Evolutionary conservation across 2,888 invertebrate species (phyloP), one percentile per base, ranked within the genome.

Genomic region (Phlogophora meticulosa): DNA sequence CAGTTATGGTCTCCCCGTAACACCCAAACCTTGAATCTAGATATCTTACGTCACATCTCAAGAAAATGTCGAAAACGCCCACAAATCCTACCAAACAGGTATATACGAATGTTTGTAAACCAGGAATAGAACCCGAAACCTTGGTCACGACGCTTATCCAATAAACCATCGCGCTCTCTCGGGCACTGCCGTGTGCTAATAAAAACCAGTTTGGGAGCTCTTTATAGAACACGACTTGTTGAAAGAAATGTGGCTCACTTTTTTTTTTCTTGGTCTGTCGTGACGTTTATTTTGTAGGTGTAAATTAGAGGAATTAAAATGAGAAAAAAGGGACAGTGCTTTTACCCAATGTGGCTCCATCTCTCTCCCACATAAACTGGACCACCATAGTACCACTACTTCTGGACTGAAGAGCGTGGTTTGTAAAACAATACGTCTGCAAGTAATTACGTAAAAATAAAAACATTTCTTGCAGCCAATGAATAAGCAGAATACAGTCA

Each of bases 131-230:
- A 88, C 87, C 87, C 83, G 82, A 89, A 89, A 88, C 89, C 90
- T 87, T 88, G 89, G 90, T 88, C 90, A 89, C 88, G 87, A 86
- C 85, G 87, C 88, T 91, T 92, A 91, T 92, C 91, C 91, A 91
- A 91, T 91, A 91, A 91, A 90, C 88, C 89, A 90, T 91, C 88
- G 84, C 78, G 85, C 86, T 87, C 87, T 86, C 87, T 82, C 88
- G 73, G 87, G 88, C 87, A 88, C 82, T 86, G 86, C 88, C 88
- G 86, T 88, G 90, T 88, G 88, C 88, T 86, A 90, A 88, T 88
- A 89, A 88, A 89, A 90, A 90, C 90, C 90, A 84, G 90, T 90
- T 87, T 70, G 24, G 28, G 48, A n/a, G 9, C 32, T 1, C 52
- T 86, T 90, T 86, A 90, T 17, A 85, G 4, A 10, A 2, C 1